These are phyloP conservation scores for human DNA, from an alignment of 2,113 vertebrate genomes.

Conservation along the genomic window GRCh38 chr3:9613001-9613500, in stretches of 20 bases:
- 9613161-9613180: not conserved
- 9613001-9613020: not conserved
- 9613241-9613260: not conserved
- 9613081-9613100: not conserved
- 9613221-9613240: not conserved
- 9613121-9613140: conserved; percentile 5
- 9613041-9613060: not conserved
- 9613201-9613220: not conserved
- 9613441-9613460: not conserved
- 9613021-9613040: not conserved
- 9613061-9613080: not conserved
- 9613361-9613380: not conserved
- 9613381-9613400: not conserved
- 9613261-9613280: not conserved
- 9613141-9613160: not conserved
- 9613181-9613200: not conserved
- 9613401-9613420: not conserved
- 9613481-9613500: not conserved
- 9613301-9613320: conserved; percentile 33
- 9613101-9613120: not conserved
- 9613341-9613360: not conserved
- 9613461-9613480: not conserved
- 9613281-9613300: not conserved
- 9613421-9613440: not conserved
- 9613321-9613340: not conserved